A percentile compares a stretch with the other conserved stretches of the same genome.
Evolutionary conservation across 2,888 invertebrate species (phyloP).

Genomic region (Orthosia gracilis): DNA sequence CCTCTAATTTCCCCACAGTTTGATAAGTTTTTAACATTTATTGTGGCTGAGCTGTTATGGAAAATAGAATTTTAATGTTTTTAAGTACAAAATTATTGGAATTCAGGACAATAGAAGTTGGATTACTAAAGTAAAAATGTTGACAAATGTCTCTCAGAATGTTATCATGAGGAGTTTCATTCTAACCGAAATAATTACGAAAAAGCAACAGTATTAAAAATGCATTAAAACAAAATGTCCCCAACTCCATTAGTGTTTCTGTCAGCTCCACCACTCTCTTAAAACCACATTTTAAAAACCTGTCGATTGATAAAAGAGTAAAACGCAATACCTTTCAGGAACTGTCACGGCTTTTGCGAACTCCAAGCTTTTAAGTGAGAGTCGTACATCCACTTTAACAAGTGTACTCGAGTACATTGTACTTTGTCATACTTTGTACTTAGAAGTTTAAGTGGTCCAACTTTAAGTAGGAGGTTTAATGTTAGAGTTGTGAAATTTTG

Average conservation of each 20-base stretch:
- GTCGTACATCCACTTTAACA: conserved; percentile 25
- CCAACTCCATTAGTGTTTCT: conserved; percentile 24
- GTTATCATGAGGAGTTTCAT: too few relatives aligned
- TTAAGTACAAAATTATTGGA: too few relatives aligned
- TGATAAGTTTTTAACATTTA: too few relatives aligned
- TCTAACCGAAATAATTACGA: not conserved
- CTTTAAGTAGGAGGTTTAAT: conserved; percentile 19
- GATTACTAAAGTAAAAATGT: too few relatives aligned
- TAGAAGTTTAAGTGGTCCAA: conserved; percentile 39
- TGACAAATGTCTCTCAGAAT: too few relatives aligned
- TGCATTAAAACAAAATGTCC: conserved; percentile 5
- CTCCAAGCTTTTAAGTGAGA: conserved; percentile 40
- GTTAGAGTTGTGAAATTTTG: conserved; percentile 12
- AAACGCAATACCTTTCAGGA: conserved; percentile 29
- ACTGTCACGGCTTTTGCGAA: conserved; percentile 15
- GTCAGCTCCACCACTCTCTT: not conserved
- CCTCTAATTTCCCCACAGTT: too few relatives aligned
- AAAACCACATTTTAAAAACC: conserved; percentile 8
- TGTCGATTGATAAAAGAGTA: conserved; percentile 39
- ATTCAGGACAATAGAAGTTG: too few relatives aligned
- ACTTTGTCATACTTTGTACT: conserved; percentile 9
- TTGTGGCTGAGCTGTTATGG: too few relatives aligned
- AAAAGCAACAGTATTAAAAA: not conserved
- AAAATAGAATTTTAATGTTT: too few relatives aligned
- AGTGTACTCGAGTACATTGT: conserved; percentile 15